phyloP scores from a whole-genome alignment of 2,797 vertebrate species.

The Luscinia megarhynchos region DNA sequence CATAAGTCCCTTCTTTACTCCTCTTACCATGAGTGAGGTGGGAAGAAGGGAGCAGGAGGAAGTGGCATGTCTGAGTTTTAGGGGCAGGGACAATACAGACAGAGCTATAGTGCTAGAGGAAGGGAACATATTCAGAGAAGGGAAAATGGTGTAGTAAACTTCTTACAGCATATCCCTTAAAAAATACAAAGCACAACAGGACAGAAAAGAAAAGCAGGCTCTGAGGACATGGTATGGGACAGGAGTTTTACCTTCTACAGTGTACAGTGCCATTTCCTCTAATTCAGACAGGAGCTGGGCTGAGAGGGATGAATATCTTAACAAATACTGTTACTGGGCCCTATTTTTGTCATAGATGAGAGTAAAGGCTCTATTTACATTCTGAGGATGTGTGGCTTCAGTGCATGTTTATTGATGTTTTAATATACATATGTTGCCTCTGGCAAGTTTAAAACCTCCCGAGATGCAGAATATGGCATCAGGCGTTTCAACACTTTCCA shows the following conservation, averaged over 20 bases:
- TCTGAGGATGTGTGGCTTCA: conserved; percentile 30
- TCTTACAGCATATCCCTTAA: background rate
- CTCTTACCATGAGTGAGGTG: background rate
- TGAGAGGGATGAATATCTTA: background rate
- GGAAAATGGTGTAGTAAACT: background rate
- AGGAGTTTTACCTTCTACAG: background rate
- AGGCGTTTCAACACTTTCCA: conserved; percentile 56
- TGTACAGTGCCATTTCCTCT: background rate
- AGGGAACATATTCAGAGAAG: background rate
- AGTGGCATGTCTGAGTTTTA: background rate
- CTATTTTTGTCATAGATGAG: background rate
- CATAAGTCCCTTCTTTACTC: background rate
- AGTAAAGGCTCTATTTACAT: background rate
- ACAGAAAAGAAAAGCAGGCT: background rate
- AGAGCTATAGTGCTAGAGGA: background rate
- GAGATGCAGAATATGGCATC: conserved; percentile 30
- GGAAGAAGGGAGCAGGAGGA: background rate
- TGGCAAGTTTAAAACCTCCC: conserved; percentile 66
- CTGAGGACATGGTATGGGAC: background rate
- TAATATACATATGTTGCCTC: conserved; percentile 1
- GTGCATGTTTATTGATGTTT: conserved; percentile 43
- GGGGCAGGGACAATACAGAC: background rate
- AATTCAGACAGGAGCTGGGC: background rate
- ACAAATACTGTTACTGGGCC: background rate
- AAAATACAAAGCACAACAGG: background rate